Evolutionary conservation across 23 tunicate species (phyloP).

Genomic region (Phallusia fumigata): DNA sequence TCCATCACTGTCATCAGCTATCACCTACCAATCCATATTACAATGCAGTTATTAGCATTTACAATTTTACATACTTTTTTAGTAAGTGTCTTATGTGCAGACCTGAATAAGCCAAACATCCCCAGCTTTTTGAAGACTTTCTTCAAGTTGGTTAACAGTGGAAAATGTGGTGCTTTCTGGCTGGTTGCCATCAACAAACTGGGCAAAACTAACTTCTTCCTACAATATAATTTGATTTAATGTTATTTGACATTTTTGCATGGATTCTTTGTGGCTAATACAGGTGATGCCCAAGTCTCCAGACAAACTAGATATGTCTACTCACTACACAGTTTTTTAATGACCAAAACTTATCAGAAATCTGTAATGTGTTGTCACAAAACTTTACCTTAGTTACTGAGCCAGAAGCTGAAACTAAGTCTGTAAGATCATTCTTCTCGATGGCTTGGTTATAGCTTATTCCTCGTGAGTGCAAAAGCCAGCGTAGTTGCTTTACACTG

Average conservation of each 20-base stretch:
- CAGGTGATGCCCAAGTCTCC: too few species aligned
- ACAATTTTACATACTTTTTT: not conserved
- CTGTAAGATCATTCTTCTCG: conserved; percentile 42
- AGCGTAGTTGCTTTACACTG: conserved; percentile 31
- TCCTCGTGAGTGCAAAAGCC: conserved; percentile 44
- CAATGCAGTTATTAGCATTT: too few species aligned
- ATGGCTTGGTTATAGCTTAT: conserved; percentile 28
- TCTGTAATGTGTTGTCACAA: too few species aligned
- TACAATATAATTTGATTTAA: not conserved
- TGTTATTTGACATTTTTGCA: too few species aligned
- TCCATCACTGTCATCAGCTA: conserved; percentile 4
- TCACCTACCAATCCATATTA: not conserved
- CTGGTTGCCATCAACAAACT: conserved; percentile 3
- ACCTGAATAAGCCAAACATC: conserved; percentile 60
- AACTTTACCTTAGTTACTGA: conserved; percentile 23
- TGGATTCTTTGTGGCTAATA: too few species aligned
- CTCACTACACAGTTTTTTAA: too few species aligned
- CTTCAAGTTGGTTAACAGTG: conserved; percentile 13
- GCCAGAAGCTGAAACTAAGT: conserved; percentile 30
- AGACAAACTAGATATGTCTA: too few species aligned
- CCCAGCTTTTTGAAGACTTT: conserved; percentile 20
- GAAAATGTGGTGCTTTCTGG: conserved; percentile 14
- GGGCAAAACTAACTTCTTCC: conserved; percentile 39
- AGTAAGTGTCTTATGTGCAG: not conserved
- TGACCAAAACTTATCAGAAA: too few species aligned